phyloP scores from a whole-genome alignment of 2,113 vertebrate genomes.

The Periophthalmus modestus region DNA sequence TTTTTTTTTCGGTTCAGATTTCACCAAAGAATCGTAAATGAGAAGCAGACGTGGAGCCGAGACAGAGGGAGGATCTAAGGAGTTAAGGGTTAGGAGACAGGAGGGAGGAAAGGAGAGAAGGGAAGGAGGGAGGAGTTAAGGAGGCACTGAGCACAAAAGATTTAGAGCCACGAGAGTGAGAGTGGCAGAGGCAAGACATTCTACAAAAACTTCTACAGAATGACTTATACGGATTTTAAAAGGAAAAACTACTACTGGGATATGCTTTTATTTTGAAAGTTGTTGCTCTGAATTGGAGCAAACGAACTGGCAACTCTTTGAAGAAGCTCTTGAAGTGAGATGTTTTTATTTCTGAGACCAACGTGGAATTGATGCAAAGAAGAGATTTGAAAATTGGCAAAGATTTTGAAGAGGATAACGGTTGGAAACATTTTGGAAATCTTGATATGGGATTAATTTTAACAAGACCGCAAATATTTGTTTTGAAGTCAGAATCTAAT shows the following conservation, averaged over 20 bases:
- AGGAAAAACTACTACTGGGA: not conserved
- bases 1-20: slow-evolving; percentile 68
- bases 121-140: slow-evolving; percentile 61
- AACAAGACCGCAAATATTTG: not conserved
- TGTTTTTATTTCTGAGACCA: not conserved
- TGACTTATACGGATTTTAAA: not conserved
- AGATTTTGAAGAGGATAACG: not conserved
- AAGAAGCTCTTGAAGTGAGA: not conserved
- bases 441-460: not conserved
- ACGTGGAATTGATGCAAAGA: not conserved
- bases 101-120: slow-evolving; percentile 68
- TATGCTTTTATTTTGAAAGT: slow-evolving; percentile 5
- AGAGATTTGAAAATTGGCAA: not conserved
- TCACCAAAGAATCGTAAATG: slow-evolving; percentile 64
- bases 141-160: slow-evolving; percentile 1
- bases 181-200: not conserved
- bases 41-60: slow-evolving; percentile 64
- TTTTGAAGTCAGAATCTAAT: not conserved
- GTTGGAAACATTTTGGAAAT: not conserved
- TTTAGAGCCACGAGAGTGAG: not conserved
- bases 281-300: not conserved
- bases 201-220: not conserved
- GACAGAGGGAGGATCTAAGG: slow-evolving; percentile 35
- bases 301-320: not conserved
- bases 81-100: slow-evolving; percentile 33